These are phyloP conservation scores for Tillus elongatus DNA, from an alignment of 2,888 invertebrate species.

Conservation along the genomic window DNA sequence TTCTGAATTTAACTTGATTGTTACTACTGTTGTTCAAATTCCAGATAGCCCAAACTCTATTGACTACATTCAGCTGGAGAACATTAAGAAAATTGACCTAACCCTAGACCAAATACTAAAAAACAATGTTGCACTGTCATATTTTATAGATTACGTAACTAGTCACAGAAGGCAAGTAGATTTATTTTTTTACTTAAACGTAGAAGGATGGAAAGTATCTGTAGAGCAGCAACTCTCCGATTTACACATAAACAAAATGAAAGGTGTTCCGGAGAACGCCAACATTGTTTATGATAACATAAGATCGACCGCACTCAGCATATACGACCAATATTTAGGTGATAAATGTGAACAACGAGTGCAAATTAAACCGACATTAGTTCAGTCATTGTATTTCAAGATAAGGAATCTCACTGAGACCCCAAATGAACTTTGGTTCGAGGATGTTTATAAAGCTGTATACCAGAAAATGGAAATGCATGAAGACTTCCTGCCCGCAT, in stretches of 20 bases:
- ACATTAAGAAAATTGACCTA: slow-evolving; percentile 43
- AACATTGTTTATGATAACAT: slow-evolving; percentile 34
- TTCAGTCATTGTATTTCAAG: slow-evolving; percentile 51
- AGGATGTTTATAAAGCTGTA: slow-evolving; percentile 66
- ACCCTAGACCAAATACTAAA: slow-evolving; percentile 65
- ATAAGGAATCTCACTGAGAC: slow-evolving; percentile 51
- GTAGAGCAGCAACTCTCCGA: slow-evolving; percentile 61
- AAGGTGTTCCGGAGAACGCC: slow-evolving; percentile 38
- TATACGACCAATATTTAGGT: slow-evolving; percentile 68
- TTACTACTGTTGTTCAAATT: too few species aligned
- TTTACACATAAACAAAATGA: slow-evolving; percentile 45
- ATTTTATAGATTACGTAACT: slow-evolving; percentile 69
- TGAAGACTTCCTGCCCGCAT: slow-evolving; percentile 54
- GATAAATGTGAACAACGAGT: slow-evolving; percentile 59
- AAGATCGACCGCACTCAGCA: slow-evolving; percentile 61
- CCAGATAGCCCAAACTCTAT: slow-evolving; percentile 7
- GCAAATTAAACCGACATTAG: slow-evolving; percentile 51
- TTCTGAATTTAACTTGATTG: too few species aligned
- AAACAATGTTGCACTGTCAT: slow-evolving; percentile 66
- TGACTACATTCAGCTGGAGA: slow-evolving; percentile 32
- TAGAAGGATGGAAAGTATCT: slow-evolving; percentile 62
- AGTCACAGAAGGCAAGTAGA: slow-evolving; percentile 60
- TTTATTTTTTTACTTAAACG: slow-evolving; percentile 69
- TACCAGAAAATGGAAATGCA: slow-evolving; percentile 54
- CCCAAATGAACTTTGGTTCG: slow-evolving; percentile 69